Evolutionary conservation across 2,888 invertebrate species (phyloP), one percentile per base, ranked within the genome.

Genomic region (Fissipunctia ypsillon): DNA sequence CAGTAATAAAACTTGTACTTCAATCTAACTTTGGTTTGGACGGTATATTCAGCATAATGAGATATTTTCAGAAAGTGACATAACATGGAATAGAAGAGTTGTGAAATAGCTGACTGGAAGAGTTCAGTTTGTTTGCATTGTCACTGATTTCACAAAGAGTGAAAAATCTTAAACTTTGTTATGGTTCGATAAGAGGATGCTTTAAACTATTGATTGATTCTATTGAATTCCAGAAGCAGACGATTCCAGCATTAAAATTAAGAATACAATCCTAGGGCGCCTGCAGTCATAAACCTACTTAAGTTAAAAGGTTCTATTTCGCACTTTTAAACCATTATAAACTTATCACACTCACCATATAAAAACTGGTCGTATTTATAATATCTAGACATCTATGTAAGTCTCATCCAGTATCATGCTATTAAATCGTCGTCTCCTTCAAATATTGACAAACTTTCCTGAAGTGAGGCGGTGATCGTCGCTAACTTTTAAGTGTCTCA

Each of bases 21-120:
- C 93, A 95, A 95, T 95, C 92, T 94, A 95, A 95, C 94, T 95
- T 94, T 84, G 82, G 88, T 77, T 86, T 89, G 92, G 92, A 90
- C 91, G 90, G 85, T 80, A 61, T 90, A 89, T 90, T 89, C 88
- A 80, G 86, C 84, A 92, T 93, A 95, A 95, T 94, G 92, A 93
- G 94, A 93, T 93, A 91, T 94, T 93, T 93, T 86, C 88, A 84
- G 88, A 90, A 88, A 89, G 83, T 86, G 84, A 71, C 78, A 69
- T 52, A 38, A 69, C 75, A 52, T 69, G 64, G 79, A 84, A 38
- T 65, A 63, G 67, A 78, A 76, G 63, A 31, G 12, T 65, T 69
- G 0, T 0, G 5, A 35, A 52, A 38, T 45, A 14, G 2, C 3
- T 54, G 19, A 41, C 54, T 75, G 31, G 69, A 75, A 52, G 48